These are phyloP conservation scores for Philypnodon macrostomus DNA, from an alignment of 2,797 vertebrate genomes.

Conservation along the genomic window DNA sequence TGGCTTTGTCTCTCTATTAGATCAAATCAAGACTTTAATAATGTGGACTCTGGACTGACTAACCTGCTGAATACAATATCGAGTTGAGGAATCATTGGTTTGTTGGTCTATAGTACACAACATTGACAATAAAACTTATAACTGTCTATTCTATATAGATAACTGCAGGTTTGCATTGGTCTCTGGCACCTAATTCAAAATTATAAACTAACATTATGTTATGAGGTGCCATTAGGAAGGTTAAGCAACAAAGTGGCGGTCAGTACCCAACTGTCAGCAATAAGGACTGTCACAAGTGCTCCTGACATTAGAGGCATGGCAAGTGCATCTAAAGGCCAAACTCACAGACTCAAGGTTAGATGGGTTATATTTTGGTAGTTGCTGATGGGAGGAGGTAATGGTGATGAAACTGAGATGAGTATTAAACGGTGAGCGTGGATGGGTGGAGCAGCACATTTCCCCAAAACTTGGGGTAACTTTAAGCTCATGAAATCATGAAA, in stretches of 20 bases:
- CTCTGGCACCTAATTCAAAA: too few relatives aligned
- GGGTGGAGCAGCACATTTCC: slow-evolving; percentile 71
- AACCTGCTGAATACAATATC: too few relatives aligned
- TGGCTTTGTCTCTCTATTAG: slow-evolving; percentile 33
- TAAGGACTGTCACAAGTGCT: slow-evolving; percentile 25
- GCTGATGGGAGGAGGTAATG: slow-evolving; percentile 28
- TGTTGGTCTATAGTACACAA: too few relatives aligned
- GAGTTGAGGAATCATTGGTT: too few relatives aligned
- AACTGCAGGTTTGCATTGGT: too few relatives aligned
- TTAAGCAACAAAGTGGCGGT: slow-evolving; percentile 6
- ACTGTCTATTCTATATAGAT: too few relatives aligned
- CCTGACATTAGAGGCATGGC: slow-evolving; percentile 14
- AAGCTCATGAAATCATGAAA: slow-evolving; percentile 2
- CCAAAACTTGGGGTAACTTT: not conserved
- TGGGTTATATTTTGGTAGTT: slow-evolving; percentile 15
- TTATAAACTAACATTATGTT: too few relatives aligned
- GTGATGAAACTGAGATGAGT: slow-evolving; percentile 43
- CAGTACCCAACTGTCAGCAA: slow-evolving; percentile 40
- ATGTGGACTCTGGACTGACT: too few relatives aligned
- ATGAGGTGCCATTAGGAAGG: too few relatives aligned
- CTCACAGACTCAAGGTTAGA: slow-evolving; percentile 17
- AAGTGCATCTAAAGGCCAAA: slow-evolving; percentile 43
- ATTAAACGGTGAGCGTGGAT: slow-evolving; percentile 47
- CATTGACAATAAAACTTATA: too few relatives aligned
- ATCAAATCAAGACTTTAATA: too few relatives aligned